Base-by-base conservation (phyloP, 2,888 invertebrate genomes). In the Lasioglossum figueresi region DNA sequence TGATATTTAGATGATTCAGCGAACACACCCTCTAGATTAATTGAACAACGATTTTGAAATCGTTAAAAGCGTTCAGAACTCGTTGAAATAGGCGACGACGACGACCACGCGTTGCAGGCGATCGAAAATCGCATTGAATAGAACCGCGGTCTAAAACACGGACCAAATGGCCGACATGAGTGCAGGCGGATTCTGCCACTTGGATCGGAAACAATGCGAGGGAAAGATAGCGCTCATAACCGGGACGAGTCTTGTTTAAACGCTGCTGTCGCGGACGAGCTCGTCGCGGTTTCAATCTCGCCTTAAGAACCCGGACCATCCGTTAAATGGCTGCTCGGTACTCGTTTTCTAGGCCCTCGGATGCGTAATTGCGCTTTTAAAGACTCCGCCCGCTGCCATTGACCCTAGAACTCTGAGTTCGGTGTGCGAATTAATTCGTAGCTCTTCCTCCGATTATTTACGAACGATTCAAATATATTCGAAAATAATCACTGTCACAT, bases 201-300 rank as follows among this genome's bases (percentile, higher is more conserved):
- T 74, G 76, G 74, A 72, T 71, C 31, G 75, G 78, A 76, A 82
- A 85, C 75, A 82, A 86, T 76, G 80, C 75, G 76, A 72, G 70
- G 74, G 63, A 73, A 59, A 79, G 74, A 75, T 77, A 45, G 43
- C 45, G 56, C 63, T 68, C 83, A 56, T 16, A 76, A 83, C 75
- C 52, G 56, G 59, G 76, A 71, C 76, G 75, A 76, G 63, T 48
- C 76, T 73, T 43, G 34, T 34, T 84, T 34, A 45, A 84, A 79
- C 4, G 72, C 23, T 23, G 12, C 34, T 37, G 16, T 63, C 4
- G 16, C 70, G 12, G 19, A n/a, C n/a, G 43, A 27, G 4, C 59
- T 12, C 63, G 27, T 70, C 34, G 14, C 31, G 66, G 34, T 4
- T n/a, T 56, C n/a, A 59, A 56, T 45, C 43, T 72, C 27, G 10